Percentiles rank a stretch among this genome's conserved stretches.
These are phyloP conservation scores for Harpalus rufipes DNA, from an alignment of 2,888 invertebrate genomes.

Conservation along the genomic window DNA sequence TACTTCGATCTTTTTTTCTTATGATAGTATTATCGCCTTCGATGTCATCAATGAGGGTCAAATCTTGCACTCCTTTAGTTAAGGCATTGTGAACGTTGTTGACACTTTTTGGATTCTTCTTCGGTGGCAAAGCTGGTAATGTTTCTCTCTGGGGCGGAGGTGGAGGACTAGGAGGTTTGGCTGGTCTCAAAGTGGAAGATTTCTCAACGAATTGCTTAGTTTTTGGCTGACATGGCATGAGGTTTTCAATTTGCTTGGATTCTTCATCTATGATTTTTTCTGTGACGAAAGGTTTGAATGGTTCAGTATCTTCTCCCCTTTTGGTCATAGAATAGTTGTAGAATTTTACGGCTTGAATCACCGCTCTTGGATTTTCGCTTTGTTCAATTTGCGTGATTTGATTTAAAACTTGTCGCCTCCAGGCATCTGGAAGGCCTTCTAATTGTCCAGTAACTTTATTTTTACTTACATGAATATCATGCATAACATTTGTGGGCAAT, in stretches of 20 bases:
- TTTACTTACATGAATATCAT: slow-evolving; percentile 92
- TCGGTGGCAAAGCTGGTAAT: slow-evolving; percentile 80
- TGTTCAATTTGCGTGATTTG: slow-evolving; percentile 93
- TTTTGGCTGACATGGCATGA: slow-evolving; percentile 85
- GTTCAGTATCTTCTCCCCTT: slow-evolving; percentile 80
- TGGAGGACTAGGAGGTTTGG: slow-evolving; percentile 67
- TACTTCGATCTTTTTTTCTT: slow-evolving; percentile 80
- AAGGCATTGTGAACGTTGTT: slow-evolving; percentile 74
- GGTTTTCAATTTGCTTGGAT: slow-evolving; percentile 89
- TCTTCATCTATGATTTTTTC: slow-evolving; percentile 90
- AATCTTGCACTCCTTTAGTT: slow-evolving; percentile 76
- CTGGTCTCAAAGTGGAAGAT: slow-evolving; percentile 68
- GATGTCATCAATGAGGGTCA: slow-evolving; percentile 76
- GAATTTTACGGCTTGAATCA: slow-evolving; percentile 93
- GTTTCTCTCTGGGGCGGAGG: slow-evolving; percentile 78
- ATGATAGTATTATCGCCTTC: slow-evolving; percentile 79
- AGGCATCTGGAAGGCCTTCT: slow-evolving; percentile 91
- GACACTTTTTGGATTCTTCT: slow-evolving; percentile 74
- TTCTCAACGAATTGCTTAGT: slow-evolving; percentile 65
- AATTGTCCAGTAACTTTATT: slow-evolving; percentile 90
- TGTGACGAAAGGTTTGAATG: slow-evolving; percentile 90
- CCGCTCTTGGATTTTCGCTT: slow-evolving; percentile 93
- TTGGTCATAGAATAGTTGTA: slow-evolving; percentile 93
- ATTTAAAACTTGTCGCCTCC: slow-evolving; percentile 88
- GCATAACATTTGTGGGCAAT: slow-evolving; percentile 90